A percentile compares a stretch with the other conserved stretches of the same genome.
phyloP scores from a whole-genome alignment of 1,140 invertebrate genomes.

The Drosophila rhopaloa region DNA sequence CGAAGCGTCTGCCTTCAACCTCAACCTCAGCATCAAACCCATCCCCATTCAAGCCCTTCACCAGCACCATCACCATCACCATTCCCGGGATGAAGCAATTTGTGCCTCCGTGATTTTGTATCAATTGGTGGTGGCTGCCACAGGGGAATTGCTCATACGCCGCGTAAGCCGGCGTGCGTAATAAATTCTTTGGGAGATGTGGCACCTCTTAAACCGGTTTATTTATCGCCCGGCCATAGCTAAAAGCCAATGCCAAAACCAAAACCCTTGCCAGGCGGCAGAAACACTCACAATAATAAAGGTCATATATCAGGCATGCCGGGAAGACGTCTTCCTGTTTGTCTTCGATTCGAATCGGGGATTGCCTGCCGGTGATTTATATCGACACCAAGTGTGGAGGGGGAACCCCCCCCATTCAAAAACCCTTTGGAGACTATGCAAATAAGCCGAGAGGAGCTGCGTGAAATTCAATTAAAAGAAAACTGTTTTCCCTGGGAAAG shows the following conservation, averaged over 20 bases:
- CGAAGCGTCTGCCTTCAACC: background rate
- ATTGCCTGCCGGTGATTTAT: slow-evolving; percentile 48
- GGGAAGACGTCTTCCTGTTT: slow-evolving; percentile 40
- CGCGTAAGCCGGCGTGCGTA: slow-evolving; percentile 32
- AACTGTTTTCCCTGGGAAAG: slow-evolving; percentile 43
- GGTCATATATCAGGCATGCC: slow-evolving; percentile 50
- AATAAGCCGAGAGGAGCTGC: slow-evolving; percentile 18
- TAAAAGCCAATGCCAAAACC: background rate
- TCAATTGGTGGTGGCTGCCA: slow-evolving; percentile 53
- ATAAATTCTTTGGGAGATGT: slow-evolving; percentile 28
- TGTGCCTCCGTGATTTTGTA: slow-evolving; percentile 76
- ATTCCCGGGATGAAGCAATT: slow-evolving; percentile 59
- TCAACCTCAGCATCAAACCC: background rate
- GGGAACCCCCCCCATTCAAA: background rate
- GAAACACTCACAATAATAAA: slow-evolving; percentile 43
- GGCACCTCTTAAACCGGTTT: slow-evolving; percentile 52
- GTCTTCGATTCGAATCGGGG: slow-evolving; percentile 49
- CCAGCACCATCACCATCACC: too few relatives aligned
- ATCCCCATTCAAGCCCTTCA: background rate
- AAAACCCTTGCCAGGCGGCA: slow-evolving; percentile 25
- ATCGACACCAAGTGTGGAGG: background rate
- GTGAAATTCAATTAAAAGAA: slow-evolving; percentile 74
- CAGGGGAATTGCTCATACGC: slow-evolving; percentile 42
- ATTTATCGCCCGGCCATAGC: slow-evolving; percentile 42
- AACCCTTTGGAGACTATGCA: slow-evolving; percentile 44